Base-by-base conservation (phyloP, 2,888 invertebrate genomes). In the Callyntrura sp. region DNA sequence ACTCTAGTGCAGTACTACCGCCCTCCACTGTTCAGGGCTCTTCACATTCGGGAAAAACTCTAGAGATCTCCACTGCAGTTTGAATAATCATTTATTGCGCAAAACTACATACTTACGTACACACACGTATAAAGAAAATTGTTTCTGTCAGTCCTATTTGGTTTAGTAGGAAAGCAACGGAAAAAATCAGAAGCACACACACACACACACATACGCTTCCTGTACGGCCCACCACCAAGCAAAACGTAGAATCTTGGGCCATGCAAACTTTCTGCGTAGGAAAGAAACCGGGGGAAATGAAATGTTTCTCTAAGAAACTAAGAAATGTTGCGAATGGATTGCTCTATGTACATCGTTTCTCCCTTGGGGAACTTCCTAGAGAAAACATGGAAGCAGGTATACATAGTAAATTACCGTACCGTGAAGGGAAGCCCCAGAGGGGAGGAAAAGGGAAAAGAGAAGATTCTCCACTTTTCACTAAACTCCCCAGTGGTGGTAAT, bases 281-380 rank as follows among this genome's bases (percentile, higher is more conserved):
- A 83, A 51, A 78, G 35, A 79, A 73, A 60, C 60, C 73, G 70
- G 82, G 82, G 60, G 60, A 88, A 82, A 88, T 88, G 82, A 88
- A 88, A 88, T 88, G 88, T 73, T 88, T 23, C 35, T 35, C 3
- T 4, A 35, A 35, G 2, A 35, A 35, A 35, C 35, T 35, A 35
- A 35, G 35, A 2, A 35, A 35, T 35, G 35, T 35, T 35, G 6
- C 35, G 6, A 35, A 35, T 35, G 35, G 6, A 35, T 4, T 35
- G 6, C 35, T 35, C 35, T 6, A 35, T 35, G 6, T 35, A 73
- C 48, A 73, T 43, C 73, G 82, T 87, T 87, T 62, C n/a, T 81
- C 70, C 87, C 81, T 65, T 17, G 11, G 70, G 73, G 88, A 82
- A 17, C 12, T 17, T 14, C 25, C 20, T n/a, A n/a, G 17, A 35